phyloP scores from a whole-genome alignment of 37 sponge, comb jelly and placozoan genomes.

The Sycon ciliatum region DNA sequence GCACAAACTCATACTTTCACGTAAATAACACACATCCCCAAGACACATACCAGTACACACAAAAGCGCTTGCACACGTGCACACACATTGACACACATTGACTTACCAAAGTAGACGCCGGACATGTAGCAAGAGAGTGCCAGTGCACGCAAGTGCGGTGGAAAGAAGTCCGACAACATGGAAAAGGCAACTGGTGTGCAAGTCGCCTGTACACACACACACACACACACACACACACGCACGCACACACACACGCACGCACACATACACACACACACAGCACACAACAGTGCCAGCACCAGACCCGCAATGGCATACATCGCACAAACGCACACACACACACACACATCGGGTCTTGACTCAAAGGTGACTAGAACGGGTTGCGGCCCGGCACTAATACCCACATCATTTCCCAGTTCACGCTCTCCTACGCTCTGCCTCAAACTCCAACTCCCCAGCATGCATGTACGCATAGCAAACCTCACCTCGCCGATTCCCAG shows the following conservation, averaged over 20 bases:
- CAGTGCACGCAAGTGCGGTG: slow-evolving; percentile 45
- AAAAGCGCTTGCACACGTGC: neutral
- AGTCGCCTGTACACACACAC: slow-evolving; percentile 46
- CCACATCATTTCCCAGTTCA: neutral
- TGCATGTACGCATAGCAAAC: neutral
- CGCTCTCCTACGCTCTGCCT: slow-evolving; percentile 1
- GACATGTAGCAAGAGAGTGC: slow-evolving; percentile 65
- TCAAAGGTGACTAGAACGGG: neutral
- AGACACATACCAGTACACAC: too few relatives aligned
- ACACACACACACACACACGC: neutral
- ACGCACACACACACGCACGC: slow-evolving; percentile 16
- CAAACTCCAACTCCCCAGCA: neutral
- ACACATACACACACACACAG: slow-evolving; percentile 17
- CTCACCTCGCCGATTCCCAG: slow-evolving; percentile 82
- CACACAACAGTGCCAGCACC: too few relatives aligned
- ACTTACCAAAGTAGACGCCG: slow-evolving; percentile 69
- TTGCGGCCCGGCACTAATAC: neutral
- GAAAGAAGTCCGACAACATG: slow-evolving; percentile 68
- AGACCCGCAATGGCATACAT: too few relatives aligned
- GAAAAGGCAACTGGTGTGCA: slow-evolving; percentile 88
- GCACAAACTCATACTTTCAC: too few relatives aligned
- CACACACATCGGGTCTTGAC: slow-evolving; percentile 5
- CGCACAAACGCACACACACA: slow-evolving; percentile 18
- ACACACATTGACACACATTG: neutral
- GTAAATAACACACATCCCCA: too few relatives aligned